A percentile compares a stretch with the other conserved stretches of the same genome.
Evolutionary conservation across 2,113 vertebrate genomes (phyloP).

Genomic region (Oncorhynchus mykiss): DNA sequence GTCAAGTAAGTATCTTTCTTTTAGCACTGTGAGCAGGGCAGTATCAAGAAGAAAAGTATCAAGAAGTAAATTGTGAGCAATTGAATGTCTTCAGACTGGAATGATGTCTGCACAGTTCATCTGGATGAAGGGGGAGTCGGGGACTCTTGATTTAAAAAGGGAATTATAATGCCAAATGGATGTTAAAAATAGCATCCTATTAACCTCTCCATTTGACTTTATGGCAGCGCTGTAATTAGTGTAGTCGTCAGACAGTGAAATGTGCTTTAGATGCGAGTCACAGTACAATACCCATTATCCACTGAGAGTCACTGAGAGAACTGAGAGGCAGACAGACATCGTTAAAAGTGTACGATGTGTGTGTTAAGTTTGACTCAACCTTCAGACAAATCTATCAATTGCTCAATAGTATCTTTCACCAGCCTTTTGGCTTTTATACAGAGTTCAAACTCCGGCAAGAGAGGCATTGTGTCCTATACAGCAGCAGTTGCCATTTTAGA

Average conservation of each 20-base stretch:
- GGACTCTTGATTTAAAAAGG: constrained; percentile 32
- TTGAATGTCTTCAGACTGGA: constrained; percentile 12
- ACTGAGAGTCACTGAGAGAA: constrained; percentile 37
- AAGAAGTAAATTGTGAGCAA: constrained; percentile 20
- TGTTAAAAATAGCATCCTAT: constrained; percentile 66
- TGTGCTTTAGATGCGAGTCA: constrained; percentile 61
- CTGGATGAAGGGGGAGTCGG: neutral
- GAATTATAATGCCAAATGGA: constrained; percentile 21
- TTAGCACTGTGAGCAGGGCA: neutral
- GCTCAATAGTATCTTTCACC: neutral
- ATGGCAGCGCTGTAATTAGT: constrained; percentile 64
- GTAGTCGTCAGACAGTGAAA: constrained; percentile 60
- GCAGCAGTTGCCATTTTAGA: neutral
- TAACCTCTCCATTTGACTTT: constrained; percentile 62
- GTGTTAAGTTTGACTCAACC: neutral
- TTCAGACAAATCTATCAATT: neutral
- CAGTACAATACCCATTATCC: constrained; percentile 47
- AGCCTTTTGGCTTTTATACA: neutral
- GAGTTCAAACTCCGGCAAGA: neutral
- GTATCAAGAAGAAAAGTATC: neutral
- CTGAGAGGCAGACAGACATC: constrained; percentile 5
- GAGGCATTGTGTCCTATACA: neutral
- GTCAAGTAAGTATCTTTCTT: neutral
- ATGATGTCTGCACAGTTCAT: constrained; percentile 13
- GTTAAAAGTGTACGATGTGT: constrained; percentile 1